Base-by-base conservation (phyloP, 2,797 vertebrate genomes). In the Tamandua tetradactyla region DNA sequence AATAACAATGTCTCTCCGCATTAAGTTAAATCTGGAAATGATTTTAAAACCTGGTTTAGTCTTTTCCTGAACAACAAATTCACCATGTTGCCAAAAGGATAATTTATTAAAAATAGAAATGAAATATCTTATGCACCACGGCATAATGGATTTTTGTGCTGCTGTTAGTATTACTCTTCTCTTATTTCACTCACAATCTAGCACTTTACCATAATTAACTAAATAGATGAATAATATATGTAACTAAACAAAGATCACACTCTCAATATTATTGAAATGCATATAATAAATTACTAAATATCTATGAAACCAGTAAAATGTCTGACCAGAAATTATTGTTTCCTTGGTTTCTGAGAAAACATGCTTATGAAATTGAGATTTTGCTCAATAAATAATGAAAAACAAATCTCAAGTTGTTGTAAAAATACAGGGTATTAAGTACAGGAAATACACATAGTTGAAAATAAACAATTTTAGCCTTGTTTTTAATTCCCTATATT, bases 31-130 rank as follows among this genome's bases (percentile, higher is more conserved):
- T 87, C 40, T 30, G 25, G 14, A 96, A 93, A 89, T 76, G 3
- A 85, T 64, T 92, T 94, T 89, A 74, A 86, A 94, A 93, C 22
- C 20, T 40, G 23, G 5, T n/a, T 91, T 95, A 47, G 23, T 89
- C 62, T 84, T 94, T 84, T 62, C 27, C 7, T 42, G 37, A 93
- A 94, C 49, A 89, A 74, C 40, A 96, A 87, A 82, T 76, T 57
- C 35, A 91, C 32, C 57, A 44, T 87, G 61, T 85, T 83, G 18
- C 22, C 69, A 66, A 87, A 91, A 25, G 37, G 76, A 76, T 94
- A 57, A 94, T 87, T 93, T 95, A 94, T 76, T 96, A 87, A 95
- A 55, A 82, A 62, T 92, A 22, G 83, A 96, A 97, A 93, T 71
- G 61, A 88, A 94, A 83, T 71, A 57, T 52, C 8, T 84, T 71